A percentile compares a stretch with the other conserved stretches of the same genome.
Evolutionary conservation across 2,113 vertebrate genomes (phyloP).

Genomic region (Platycercus adscitus): DNA sequence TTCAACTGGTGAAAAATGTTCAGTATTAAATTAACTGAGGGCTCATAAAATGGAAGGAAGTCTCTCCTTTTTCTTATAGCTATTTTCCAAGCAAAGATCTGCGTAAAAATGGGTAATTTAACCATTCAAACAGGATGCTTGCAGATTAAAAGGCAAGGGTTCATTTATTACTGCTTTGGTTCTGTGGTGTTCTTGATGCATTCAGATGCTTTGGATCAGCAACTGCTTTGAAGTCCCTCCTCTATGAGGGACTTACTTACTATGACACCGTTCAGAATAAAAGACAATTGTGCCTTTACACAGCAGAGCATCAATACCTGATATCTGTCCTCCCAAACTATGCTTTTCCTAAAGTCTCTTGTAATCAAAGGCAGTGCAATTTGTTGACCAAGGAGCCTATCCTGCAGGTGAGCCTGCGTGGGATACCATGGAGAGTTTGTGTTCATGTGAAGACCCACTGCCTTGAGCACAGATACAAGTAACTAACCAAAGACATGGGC

Average conservation of each 20-base stretch:
- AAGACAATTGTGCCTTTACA: not conserved
- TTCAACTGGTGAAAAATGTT: constrained; percentile 8
- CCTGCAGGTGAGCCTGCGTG: not conserved
- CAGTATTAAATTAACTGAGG: constrained; percentile 8
- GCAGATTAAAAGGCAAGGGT: not conserved
- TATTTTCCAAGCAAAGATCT: not conserved
- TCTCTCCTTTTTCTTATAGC: not conserved
- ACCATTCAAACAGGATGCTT: not conserved
- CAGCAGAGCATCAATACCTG: not conserved
- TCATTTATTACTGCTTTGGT: not conserved
- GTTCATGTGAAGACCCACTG: not conserved
- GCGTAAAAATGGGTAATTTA: not conserved
- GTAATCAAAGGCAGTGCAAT: not conserved
- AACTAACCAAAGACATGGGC: not conserved
- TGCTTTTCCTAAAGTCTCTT: not conserved
- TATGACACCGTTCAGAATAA: not conserved
- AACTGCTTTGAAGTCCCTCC: not conserved
- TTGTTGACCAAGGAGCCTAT: not conserved
- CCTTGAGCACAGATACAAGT: not conserved
- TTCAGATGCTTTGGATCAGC: not conserved
- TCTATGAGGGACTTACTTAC: not conserved
- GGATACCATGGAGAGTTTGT: not conserved
- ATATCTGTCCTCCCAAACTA: not conserved
- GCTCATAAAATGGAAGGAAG: constrained; percentile 10
- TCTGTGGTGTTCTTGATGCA: not conserved